Evolutionary conservation across 1,140 invertebrate genomes (phyloP).

Genomic region (Paramacrobiotus metropolitanus): DNA sequence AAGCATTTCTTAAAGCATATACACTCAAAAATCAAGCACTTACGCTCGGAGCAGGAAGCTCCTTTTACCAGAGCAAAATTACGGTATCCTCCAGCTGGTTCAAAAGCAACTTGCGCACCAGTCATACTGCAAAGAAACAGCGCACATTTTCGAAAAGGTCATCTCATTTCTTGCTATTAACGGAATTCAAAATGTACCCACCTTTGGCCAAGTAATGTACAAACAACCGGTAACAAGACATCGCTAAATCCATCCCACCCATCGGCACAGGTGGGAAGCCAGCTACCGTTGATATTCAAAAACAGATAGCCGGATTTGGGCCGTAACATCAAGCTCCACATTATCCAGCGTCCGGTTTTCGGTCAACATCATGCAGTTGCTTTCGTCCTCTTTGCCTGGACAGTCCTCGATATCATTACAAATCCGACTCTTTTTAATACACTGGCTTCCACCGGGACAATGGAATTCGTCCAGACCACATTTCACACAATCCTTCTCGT

Average conservation of each 20-base stretch:
- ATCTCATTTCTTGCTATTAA: too few species aligned
- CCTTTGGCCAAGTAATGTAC: not conserved
- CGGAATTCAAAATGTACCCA: too few species aligned
- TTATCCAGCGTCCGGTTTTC: not conserved
- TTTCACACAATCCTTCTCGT: slow-evolving; percentile 11
- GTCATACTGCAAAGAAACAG: too few species aligned
- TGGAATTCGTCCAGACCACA: not conserved
- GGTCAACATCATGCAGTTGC: not conserved
- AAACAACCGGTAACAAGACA: not conserved
- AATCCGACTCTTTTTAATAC: not conserved
- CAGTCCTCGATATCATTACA: not conserved
- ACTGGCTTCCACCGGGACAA: not conserved
- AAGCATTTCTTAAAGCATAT: too few species aligned
- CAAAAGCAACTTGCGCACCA: not conserved
- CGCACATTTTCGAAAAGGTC: too few species aligned
- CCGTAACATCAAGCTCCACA: not conserved
- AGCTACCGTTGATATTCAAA: slow-evolving; percentile 1
- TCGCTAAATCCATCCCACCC: slow-evolving; percentile 3
- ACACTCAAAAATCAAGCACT: too few species aligned
- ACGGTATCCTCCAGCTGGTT: not conserved
- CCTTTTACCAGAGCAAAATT: not conserved
- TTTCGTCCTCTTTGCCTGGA: slow-evolving; percentile 4
- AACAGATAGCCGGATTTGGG: not conserved
- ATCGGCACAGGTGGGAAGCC: slow-evolving; percentile 1
- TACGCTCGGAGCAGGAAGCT: not conserved